phyloP scores from a whole-genome alignment of 2,113 vertebrate genomes.

The Rhodinocichla rosea region DNA sequence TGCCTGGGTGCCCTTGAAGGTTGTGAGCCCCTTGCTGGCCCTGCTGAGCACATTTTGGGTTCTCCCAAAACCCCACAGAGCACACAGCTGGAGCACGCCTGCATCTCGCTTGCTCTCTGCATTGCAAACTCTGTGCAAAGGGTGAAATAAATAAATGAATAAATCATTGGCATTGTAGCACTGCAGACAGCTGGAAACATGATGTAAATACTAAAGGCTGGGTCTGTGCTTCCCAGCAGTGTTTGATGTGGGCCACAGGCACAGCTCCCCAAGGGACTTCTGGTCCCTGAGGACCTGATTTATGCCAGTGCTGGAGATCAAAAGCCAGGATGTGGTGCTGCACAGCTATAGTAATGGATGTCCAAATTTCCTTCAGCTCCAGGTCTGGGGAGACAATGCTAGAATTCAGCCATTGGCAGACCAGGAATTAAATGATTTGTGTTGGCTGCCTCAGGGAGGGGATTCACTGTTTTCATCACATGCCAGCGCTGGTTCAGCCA shows the following conservation, averaged over 20 bases:
- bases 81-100: background rate
- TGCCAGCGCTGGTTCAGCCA: background rate
- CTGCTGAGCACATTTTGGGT: background rate
- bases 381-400: conserved; percentile 34
- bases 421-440: background rate
- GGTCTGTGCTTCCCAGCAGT: background rate
- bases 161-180: conserved; percentile 23
- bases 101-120: background rate
- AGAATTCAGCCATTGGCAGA: conserved; percentile 2
- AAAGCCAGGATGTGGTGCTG: conserved; percentile 52
- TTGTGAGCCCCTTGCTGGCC: background rate
- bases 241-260: conserved; percentile 48
- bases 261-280: background rate
- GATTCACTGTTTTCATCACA: background rate
- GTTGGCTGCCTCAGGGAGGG: conserved; percentile 2
- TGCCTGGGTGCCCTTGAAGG: background rate
- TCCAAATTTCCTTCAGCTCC: background rate
- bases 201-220: conserved; percentile 42
- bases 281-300: background rate
- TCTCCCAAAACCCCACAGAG: background rate
- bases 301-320: conserved; percentile 38
- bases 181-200: conserved; percentile 48
- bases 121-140: background rate
- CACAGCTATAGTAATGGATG: background rate
- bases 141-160: conserved; percentile 41